A percentile compares a stretch with the other conserved stretches of the same genome.
phyloP scores from a whole-genome alignment of 2,797 vertebrate genomes.

The Agapornis canus region DNA sequence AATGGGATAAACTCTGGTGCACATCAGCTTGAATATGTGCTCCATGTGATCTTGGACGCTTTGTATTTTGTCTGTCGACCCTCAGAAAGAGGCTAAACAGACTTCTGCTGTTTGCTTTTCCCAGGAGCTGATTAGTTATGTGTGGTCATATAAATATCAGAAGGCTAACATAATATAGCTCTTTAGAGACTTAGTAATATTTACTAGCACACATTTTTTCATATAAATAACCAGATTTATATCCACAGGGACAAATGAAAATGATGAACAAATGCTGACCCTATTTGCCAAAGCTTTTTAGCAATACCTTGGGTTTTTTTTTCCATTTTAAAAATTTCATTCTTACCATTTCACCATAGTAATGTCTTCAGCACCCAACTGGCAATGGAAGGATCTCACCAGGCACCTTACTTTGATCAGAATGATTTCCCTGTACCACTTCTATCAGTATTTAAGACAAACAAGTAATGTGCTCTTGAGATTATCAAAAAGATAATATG shows the following conservation, averaged over 20 bases:
- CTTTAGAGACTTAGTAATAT: slow-evolving; percentile 32
- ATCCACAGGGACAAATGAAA: slow-evolving; percentile 46
- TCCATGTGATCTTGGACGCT: slow-evolving; percentile 31
- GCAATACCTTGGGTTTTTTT: background rate
- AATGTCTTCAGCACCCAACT: background rate
- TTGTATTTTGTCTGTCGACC: slow-evolving; percentile 13
- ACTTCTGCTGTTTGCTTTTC: slow-evolving; percentile 38
- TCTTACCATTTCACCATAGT: background rate
- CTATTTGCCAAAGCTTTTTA: background rate
- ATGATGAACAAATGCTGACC: background rate
- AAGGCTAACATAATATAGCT: slow-evolving; percentile 16
- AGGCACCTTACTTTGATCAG: background rate
- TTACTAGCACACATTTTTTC: slow-evolving; percentile 33
- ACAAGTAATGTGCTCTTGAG: background rate
- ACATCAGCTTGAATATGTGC: background rate
- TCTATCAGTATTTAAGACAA: background rate
- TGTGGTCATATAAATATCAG: slow-evolving; percentile 60
- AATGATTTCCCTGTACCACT: background rate
- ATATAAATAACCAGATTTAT: slow-evolving; percentile 43
- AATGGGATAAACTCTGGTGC: background rate
- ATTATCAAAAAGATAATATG: background rate
- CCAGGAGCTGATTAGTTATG: slow-evolving; percentile 3
- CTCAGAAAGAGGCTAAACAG: slow-evolving; percentile 47
- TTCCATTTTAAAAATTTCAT: background rate
- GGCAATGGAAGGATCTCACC: background rate